Conservation (phyloP, 2,113 vertebrate species). For the Coracopsis vasa region DNA sequence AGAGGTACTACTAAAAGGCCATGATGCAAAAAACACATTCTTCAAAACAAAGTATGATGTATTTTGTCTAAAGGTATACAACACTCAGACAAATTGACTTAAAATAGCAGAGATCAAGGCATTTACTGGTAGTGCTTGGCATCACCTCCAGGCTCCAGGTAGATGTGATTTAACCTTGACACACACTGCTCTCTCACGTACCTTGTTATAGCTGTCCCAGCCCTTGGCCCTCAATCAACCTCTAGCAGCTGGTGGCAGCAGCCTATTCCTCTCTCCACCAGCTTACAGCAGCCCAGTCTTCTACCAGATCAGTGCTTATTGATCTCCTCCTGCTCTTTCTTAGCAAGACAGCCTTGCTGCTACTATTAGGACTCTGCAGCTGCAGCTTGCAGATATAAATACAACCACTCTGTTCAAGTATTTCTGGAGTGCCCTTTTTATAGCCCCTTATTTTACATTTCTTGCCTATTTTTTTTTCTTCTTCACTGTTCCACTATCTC, state of each 20-base stretch:
- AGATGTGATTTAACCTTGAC: not conserved
- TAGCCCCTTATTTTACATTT: not conserved
- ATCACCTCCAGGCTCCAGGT: not conserved
- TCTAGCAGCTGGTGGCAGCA: not conserved
- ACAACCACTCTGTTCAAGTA: not conserved
- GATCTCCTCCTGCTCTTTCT: not conserved
- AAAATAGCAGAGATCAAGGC: not conserved
- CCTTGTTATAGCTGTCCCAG: not conserved
- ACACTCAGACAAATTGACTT: not conserved
- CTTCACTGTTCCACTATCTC: not conserved
- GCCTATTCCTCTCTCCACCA: not conserved
- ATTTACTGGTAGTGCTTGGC: not conserved
- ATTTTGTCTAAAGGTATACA: not conserved
- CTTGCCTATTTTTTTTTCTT: not conserved
- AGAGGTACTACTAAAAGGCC: not conserved
- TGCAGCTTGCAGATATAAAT: not conserved
- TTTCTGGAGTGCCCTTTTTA: not conserved
- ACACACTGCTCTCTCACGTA: not conserved
- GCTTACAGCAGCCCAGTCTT: not conserved
- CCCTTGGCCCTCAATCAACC: not conserved
- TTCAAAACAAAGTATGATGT: not conserved
- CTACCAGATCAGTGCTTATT: not conserved
- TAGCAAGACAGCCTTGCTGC: not conserved
- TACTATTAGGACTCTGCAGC: not conserved
- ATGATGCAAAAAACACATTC: slow-evolving; percentile 10